Base-by-base conservation (phyloP, 2,888 invertebrate genomes). In the Mesochorus sp. region DNA sequence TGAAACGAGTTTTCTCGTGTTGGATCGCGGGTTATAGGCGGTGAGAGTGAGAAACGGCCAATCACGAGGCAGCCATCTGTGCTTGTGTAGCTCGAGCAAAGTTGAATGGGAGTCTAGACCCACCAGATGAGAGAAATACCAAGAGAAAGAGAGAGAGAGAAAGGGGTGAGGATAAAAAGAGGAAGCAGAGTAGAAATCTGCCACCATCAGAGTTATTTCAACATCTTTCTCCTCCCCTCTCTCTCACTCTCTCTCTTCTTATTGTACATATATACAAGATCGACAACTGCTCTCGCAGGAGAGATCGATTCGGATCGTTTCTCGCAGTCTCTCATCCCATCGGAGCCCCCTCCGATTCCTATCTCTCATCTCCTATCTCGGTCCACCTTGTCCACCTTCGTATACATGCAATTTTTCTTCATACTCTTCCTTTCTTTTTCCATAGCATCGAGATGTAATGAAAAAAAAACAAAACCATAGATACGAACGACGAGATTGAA, bases 1-100 rank as follows among this genome's bases (percentile, higher is more conserved):
- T 51, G 49, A 51, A 73, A 77, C 77, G 64, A 77, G 77, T 77
- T 77, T 73, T 77, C 77, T 73, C 73, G 57, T 77, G 76, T 72
- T 73, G 73, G 21, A 77, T 68, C 62, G 61, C 67, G 49, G 61
- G 57, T 37, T 42, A 4, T 14, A 44, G 55, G 42, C 19, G 31
- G 21, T 0, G 24, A 37, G 67, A 70, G 37, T 19, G 59, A 59
- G 53, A 53, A 55, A 55, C 21, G 59, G 62, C 72, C 77, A 79
- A 62, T 67, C 73, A 55, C 68, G 70, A 37, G 53, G 37, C 66
- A 71, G 72, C 66, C 72, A 72, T 66, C 75, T 66, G 70, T 57
- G 66, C 62, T 34, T 34, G 44, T 19, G 55, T 68, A 57, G n/a
- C 76, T 66, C 59, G 47, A 57, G 59, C 49, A 70, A 68, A 64